Evolutionary conservation across 2,888 invertebrate genomes (phyloP), one percentile per base, ranked within the genome.

Genomic region (Amiota communis): DNA sequence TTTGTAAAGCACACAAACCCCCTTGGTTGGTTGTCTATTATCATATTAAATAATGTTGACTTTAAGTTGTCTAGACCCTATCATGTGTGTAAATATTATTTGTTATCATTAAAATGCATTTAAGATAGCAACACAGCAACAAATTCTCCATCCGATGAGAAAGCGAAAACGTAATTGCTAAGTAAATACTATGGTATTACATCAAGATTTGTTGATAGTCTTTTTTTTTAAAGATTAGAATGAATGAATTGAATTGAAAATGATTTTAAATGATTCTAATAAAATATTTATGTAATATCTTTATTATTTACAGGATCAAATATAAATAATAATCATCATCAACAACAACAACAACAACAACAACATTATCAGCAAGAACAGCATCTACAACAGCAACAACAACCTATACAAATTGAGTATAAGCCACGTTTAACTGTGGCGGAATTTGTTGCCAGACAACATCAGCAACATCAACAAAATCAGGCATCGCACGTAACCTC

Each of bases 361-460:
- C 59, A 59, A 20, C 59, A 59, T 59, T 59, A 67, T 47, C 67
- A 47, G 10, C 67, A 67, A 17, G 36, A 36, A 36, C 57, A 70
- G n/a, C n/a, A n/a, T n/a, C n/a, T n/a, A 12, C 69, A 69, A 23
- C 49, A 65, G 13, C 65, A 61, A 12, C 11, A 47, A 3, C 65
- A 65, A 12, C 47, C 46, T 61, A 59, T 53, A 46, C 57, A 79
- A 78, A 59, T 59, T 11, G 74, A 74, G 36, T 72, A 70, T 70
- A 75, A 78, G 74, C 75, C 78, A 90, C 93, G 93, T 91, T 95
- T 94, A 92, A 95, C 95, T 94, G 95, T 96, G 91, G 95, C 95
- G 90, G 95, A 95, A 92, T 94, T 95, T 90, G 94, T 95, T 88
- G 92, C 94, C 89, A 94, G 95, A 87, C 94, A 93, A 89, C 23